Conservation (phyloP, 2,888 invertebrate genomes). For the Drosophila macrospina region DNA sequence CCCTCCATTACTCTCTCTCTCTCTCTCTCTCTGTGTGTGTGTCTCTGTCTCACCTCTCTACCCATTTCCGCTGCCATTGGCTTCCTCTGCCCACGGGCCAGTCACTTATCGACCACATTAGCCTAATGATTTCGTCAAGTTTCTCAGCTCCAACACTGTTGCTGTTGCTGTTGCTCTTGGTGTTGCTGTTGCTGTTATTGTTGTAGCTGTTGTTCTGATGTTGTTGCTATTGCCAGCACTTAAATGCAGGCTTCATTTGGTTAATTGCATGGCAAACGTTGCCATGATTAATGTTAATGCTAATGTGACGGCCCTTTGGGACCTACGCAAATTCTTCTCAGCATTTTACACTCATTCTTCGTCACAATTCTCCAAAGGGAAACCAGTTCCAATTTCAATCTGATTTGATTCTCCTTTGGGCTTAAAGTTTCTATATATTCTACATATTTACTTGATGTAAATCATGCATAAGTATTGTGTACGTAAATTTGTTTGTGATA, state of each 20-base stretch:
- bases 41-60: not conserved
- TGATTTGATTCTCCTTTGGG: conserved; percentile 13
- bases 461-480: conserved; percentile 15
- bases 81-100: conserved; percentile 51
- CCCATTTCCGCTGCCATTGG: conserved; percentile 21
- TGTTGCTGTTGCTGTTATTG: conserved; percentile 22
- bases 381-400: conserved; percentile 62
- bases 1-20: not conserved
- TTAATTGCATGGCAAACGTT: conserved; percentile 76
- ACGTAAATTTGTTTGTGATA: conserved; percentile 4
- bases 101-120: conserved; percentile 73
- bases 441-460: not conserved
- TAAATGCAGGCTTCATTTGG: conserved; percentile 79
- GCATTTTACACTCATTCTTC: not conserved
- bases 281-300: conserved; percentile 71
- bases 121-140: conserved; percentile 73
- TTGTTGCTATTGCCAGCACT: conserved; percentile 69
- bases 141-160: conserved; percentile 30
- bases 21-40: not conserved
- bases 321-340: conserved; percentile 42
- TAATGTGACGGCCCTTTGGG: conserved; percentile 56
- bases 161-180: conserved; percentile 1
- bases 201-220: conserved; percentile 56
- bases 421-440: not conserved
- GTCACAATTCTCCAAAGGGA: conserved; percentile 17